Percentiles rank a stretch among this genome's conserved stretches.
Conservation (phyloP, 2,888 invertebrate species). For the Lepidocyrtinus sp. region DNA sequence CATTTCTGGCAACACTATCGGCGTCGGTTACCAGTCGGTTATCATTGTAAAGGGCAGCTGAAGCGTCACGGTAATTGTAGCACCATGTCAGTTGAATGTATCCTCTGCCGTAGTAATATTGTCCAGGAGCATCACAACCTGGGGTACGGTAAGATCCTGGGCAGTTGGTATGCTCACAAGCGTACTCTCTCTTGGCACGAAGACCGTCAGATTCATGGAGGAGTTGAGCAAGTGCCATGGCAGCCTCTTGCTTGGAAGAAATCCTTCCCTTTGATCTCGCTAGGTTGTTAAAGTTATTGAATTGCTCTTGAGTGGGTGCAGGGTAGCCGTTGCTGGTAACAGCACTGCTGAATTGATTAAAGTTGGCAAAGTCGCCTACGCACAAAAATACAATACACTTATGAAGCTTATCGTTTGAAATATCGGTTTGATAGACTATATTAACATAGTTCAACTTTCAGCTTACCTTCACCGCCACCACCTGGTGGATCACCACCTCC, state of each 20-base stretch:
- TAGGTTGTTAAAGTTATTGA: slow-evolving; percentile 36
- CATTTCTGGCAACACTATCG: slow-evolving; percentile 61
- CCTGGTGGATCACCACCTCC: slow-evolving; percentile 25
- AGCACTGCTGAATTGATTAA: slow-evolving; percentile 55
- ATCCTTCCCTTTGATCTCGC: slow-evolving; percentile 30
- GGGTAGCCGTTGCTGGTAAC: slow-evolving; percentile 65
- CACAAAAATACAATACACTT: neutral
- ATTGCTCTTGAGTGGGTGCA: slow-evolving; percentile 53
- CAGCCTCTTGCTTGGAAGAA: slow-evolving; percentile 60
- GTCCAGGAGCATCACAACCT: slow-evolving; percentile 44
- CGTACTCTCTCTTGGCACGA: slow-evolving; percentile 45
- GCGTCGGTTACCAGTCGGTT: slow-evolving; percentile 56
- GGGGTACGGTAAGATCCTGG: slow-evolving; percentile 56
- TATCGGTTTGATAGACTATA: neutral
- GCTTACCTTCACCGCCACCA: slow-evolving; percentile 32
- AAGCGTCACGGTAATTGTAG: slow-evolving; percentile 60
- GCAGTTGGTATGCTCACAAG: slow-evolving; percentile 50
- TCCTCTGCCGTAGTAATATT: slow-evolving; percentile 58
- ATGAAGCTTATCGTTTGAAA: neutral
- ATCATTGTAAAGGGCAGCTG: slow-evolving; percentile 57
- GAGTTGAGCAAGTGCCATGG: slow-evolving; percentile 65
- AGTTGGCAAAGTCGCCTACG: slow-evolving; percentile 19
- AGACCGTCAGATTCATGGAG: slow-evolving; percentile 60
- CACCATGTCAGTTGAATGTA: slow-evolving; percentile 68
- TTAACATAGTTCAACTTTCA: neutral